phyloP scores from a whole-genome alignment of 2,888 invertebrate genomes.

The Cosmia trapezina region DNA sequence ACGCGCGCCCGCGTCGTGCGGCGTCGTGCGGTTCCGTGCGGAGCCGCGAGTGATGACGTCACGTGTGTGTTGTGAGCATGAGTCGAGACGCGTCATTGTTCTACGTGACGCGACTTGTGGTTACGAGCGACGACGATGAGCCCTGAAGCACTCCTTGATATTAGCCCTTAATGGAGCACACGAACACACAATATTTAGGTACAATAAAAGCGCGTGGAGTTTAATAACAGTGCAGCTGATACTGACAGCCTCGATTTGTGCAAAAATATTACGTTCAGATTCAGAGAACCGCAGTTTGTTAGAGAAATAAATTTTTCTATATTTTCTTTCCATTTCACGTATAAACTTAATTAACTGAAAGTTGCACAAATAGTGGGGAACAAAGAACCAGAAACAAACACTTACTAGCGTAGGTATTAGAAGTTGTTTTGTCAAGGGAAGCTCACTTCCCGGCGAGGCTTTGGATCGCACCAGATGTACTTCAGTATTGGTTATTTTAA shows the following conservation, averaged over 20 bases:
- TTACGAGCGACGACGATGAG: conserved; percentile 17
- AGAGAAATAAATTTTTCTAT: background rate
- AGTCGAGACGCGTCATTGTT: conserved; percentile 29
- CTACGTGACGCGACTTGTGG: conserved; percentile 29
- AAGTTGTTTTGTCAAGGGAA: background rate
- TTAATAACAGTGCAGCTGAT: conserved; percentile 18
- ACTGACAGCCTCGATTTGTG: background rate
- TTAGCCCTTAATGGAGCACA: conserved; percentile 29
- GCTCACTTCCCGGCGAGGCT: too few species aligned
- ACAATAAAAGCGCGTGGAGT: conserved; percentile 12
- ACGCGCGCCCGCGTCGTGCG: conserved; percentile 31
- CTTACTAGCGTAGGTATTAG: background rate
- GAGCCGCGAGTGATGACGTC: background rate
- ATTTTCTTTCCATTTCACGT: conserved; percentile 4
- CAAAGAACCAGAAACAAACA: background rate
- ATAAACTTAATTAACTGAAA: background rate
- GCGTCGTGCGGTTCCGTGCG: background rate
- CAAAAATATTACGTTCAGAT: background rate
- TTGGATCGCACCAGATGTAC: background rate
- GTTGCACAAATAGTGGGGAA: background rate
- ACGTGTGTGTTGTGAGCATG: conserved; percentile 1
- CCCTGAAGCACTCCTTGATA: conserved; percentile 29
- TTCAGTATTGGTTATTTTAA: background rate
- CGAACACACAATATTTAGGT: background rate
- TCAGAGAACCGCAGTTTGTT: background rate